Evolutionary conservation across 2,888 invertebrate species (phyloP).

Genomic region (Phortica okadai): DNA sequence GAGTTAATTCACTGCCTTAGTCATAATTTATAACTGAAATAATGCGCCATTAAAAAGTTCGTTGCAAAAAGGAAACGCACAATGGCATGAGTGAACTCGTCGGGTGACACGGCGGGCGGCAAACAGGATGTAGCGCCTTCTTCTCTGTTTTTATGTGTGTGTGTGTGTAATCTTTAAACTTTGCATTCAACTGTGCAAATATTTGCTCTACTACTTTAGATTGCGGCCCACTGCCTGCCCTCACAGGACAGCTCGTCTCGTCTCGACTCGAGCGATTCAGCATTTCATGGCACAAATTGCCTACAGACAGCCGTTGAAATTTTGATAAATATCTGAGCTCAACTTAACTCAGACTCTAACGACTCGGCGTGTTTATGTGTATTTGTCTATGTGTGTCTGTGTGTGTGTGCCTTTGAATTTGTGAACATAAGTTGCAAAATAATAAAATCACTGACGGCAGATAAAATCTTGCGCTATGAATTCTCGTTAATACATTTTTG

Average conservation of each 20-base stretch:
- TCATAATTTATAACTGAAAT: slow-evolving; percentile 69
- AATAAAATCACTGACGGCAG: slow-evolving; percentile 71
- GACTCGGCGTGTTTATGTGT: neutral
- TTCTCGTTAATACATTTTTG: slow-evolving; percentile 74
- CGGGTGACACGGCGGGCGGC: slow-evolving; percentile 24
- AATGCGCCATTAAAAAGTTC: slow-evolving; percentile 71
- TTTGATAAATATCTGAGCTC: slow-evolving; percentile 21
- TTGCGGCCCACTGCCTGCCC: neutral
- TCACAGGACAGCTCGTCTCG: too few relatives aligned
- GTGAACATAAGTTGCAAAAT: slow-evolving; percentile 31
- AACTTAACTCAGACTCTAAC: neutral
- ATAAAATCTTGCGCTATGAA: slow-evolving; percentile 63
- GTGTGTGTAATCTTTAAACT: slow-evolving; percentile 25
- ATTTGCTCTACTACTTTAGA: slow-evolving; percentile 36
- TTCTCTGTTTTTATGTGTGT: neutral
- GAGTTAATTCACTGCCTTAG: slow-evolving; percentile 62
- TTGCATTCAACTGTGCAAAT: slow-evolving; percentile 25
- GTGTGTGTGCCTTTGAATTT: slow-evolving; percentile 19
- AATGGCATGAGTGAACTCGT: neutral
- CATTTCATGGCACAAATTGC: slow-evolving; percentile 20
- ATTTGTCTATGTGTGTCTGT: neutral
- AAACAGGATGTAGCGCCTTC: neutral
- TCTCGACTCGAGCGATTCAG: neutral
- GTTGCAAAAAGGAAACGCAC: slow-evolving; percentile 49
- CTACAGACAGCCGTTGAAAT: slow-evolving; percentile 32